Evolutionary conservation across 1,140 invertebrate genomes (phyloP), one percentile per base, ranked within the genome.

Genomic region (Drosophila littoralis): DNA sequence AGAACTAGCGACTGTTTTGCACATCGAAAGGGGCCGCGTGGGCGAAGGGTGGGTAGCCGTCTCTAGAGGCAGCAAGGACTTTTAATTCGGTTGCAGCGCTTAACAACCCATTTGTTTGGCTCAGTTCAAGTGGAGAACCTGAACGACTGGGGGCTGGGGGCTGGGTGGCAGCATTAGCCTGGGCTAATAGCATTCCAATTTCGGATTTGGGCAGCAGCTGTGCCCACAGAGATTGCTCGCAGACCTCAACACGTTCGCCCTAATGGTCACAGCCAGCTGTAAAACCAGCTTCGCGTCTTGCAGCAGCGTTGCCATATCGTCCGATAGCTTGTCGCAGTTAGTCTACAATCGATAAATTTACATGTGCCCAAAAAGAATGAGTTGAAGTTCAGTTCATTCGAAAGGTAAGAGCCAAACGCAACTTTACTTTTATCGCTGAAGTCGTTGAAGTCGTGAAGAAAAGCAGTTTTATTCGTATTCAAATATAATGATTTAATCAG

Each of bases 21-120:
- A 43, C 52, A 64, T 72, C 42, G 33, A 55, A 59, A 36, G 38
- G 35, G 22, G 17, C 12, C 3, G 17, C 3, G 40, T 5, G 8
- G 17, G 2, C 6, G 15, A 6, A 40, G 15, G n/a, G 36, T 6
- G 13, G 13, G 6, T 28, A 3, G 0, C 32, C 45, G 54, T 48
- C 57, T 46, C 57, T 33, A 17, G 57, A 32, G 57, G 42, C 52
- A 55, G 52, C 52, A 38, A 69, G 73, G 73, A 84, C 82, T 81
- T 86, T 86, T 86, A 86, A 88, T 86, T 86, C 78, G 71, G 75
- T 86, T 86, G 76, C 75, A 36, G 43, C 33, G 48, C 28, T 22
- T 43, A 64, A 43, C 65, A 68, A 61, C 46, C 57, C 66, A 61
- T 69, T 69, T 69, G 66, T 69, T 69, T 69, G 46, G 46, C 57